Base-by-base conservation (phyloP, 2,888 invertebrate genomes). In the Gymnoscelis rufifasciata region DNA sequence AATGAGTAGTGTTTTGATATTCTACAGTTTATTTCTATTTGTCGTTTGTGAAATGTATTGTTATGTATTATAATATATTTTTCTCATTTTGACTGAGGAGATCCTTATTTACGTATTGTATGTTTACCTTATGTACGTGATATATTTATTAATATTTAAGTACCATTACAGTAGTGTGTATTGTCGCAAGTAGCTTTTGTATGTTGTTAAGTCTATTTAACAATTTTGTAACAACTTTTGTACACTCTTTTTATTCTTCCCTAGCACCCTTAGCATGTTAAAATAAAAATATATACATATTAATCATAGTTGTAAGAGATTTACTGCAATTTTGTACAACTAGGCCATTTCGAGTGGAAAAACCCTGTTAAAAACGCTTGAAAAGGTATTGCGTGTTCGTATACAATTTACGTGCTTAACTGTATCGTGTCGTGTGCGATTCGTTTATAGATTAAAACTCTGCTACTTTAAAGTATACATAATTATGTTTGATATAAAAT, bases 221-320 rank as follows among this genome's bases (percentile, higher is more conserved):
- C 77, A 80, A 78, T 86, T 87, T 86, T 87, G 74, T 87, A 86
- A 73, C 66, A 79, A 87, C 75, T 88, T 88, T 88, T 87, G 83
- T 88, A 88, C 88, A 87, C 87, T 86, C 78, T 75, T 86, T 86
- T 88, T 83, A 86, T 78, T 81, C 83, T 86, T 86, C 83, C 87
- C 79, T 80, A 84, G 87, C 88, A 88, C 87, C 81, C 75, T 74
- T 83, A 83, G 76, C 51, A 63, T 66, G 63, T 65, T 68, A 59
- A 29, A 60, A 52, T 41, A 59, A 63, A 57, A 52, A 58, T n/a
- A n/a, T 59, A 60, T 35, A 35, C 35, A 55, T 48, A 54, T 28
- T 52, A 50, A 47, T 44, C 29, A 42, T 51, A 51, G 40, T 39
- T 26, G 8, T 54, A 54, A 52, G 50, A 40, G 47, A 50, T 54